Conservation (phyloP, 2,888 invertebrate genomes). For the Lamellibrachia columna region DNA sequence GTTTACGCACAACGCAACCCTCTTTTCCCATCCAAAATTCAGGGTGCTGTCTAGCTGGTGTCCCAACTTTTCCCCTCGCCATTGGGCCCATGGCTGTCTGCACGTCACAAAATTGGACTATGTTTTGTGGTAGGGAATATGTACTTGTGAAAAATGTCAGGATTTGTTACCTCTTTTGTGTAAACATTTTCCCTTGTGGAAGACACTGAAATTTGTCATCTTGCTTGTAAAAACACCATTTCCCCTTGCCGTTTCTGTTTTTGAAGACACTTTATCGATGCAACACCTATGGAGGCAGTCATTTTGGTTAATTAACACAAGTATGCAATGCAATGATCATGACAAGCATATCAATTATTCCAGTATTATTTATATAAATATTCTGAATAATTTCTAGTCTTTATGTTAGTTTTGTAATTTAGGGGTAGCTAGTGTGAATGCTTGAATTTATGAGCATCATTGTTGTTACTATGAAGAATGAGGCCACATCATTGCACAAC, state of each 20-base stretch:
- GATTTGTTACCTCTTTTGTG: neutral
- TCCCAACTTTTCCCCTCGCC: neutral
- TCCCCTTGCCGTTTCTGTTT: neutral
- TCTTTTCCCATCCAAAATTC: neutral
- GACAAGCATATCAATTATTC: neutral
- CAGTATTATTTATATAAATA: neutral
- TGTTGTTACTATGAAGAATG: neutral
- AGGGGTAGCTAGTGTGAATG: neutral
- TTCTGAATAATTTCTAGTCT: neutral
- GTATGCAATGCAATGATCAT: neutral
- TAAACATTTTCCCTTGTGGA: neutral
- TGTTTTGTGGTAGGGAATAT: neutral
- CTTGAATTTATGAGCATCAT: neutral
- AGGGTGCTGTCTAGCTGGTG: conserved; percentile 14
- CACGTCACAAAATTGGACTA: neutral
- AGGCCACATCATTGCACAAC: conserved; percentile 4
- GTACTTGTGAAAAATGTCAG: neutral
- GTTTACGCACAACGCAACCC: conserved; percentile 39
- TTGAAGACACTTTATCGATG: neutral
- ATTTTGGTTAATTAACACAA: neutral
- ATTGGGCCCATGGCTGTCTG: neutral
- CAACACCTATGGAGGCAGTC: neutral
- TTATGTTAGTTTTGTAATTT: neutral
- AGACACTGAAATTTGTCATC: neutral
- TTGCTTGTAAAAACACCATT: neutral